These are phyloP conservation scores for Meandrusa payeni DNA, from an alignment of 2,888 invertebrate genomes.

Conservation along the genomic window DNA sequence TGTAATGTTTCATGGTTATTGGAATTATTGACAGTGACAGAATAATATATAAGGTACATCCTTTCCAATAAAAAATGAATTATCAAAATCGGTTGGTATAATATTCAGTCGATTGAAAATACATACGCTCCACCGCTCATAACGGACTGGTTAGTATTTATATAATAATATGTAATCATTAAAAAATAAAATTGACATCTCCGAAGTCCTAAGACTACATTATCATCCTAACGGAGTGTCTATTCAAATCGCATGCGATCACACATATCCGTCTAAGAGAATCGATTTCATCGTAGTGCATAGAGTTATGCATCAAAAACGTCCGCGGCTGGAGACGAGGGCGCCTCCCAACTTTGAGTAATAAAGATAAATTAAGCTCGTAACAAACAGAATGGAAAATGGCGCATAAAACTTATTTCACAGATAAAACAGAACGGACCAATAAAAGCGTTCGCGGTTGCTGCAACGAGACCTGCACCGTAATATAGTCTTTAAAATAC, in stretches of 20 bases:
- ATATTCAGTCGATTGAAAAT: no score
- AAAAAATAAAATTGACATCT: no score
- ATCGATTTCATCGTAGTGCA: slow-evolving; percentile 12
- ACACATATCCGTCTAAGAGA: slow-evolving; percentile 12
- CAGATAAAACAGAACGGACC: slow-evolving; percentile 13
- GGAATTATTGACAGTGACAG: no score
- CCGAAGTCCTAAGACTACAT: no score
- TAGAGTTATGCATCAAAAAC: slow-evolving; percentile 24
- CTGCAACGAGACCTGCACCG: slow-evolving; percentile 22
- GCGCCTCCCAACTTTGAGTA: slow-evolving; percentile 25
- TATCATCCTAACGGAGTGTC: no score
- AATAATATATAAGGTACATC: no score
- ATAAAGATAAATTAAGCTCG: slow-evolving; percentile 35
- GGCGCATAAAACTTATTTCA: slow-evolving; percentile 17
- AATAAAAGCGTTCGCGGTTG: slow-evolving; percentile 19
- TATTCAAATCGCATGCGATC: slow-evolving; percentile 13
- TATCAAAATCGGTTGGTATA: no score
- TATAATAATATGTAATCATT: no score
- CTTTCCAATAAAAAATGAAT: no score
- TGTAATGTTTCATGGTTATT: no score
- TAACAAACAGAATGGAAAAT: slow-evolving; percentile 22
- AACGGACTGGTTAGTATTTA: no score
- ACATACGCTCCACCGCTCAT: no score
- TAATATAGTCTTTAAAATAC: slow-evolving; percentile 8
- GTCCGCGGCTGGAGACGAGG: slow-evolving; percentile 17